A percentile compares a stretch with the other conserved stretches of the same genome.
phyloP scores from a whole-genome alignment of 2,797 vertebrate species.

The Echeneis naucrates region DNA sequence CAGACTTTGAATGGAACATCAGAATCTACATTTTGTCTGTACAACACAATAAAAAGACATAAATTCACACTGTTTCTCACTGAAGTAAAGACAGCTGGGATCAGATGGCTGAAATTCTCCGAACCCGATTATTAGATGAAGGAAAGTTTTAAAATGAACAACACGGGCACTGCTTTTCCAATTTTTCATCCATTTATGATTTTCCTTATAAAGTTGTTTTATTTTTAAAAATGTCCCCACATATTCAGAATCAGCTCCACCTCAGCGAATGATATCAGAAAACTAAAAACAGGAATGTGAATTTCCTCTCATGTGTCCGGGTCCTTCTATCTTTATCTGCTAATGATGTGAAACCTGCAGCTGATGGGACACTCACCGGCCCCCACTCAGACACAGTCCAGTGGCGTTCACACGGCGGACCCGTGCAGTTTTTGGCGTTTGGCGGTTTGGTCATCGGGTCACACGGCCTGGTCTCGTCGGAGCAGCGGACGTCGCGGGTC shows the following conservation, averaged over 20 bases:
- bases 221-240: too few relatives aligned
- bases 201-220: too few relatives aligned
- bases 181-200: too few relatives aligned
- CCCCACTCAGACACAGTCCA: conserved; percentile 98
- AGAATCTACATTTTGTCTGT: conserved; percentile 19
- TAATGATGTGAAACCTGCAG: too few relatives aligned
- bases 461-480: conserved; percentile 90
- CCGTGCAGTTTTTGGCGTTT: conserved; percentile 92
- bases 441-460: conserved; percentile 87
- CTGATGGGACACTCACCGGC: conserved; percentile 90
- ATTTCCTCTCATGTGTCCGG: too few relatives aligned
- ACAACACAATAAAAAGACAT: conserved; percentile 8
- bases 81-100: conserved; percentile 6
- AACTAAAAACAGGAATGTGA: too few relatives aligned
- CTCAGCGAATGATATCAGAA: too few relatives aligned
- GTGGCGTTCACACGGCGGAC: conserved; percentile 94
- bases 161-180: not conserved
- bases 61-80: conserved; percentile 28
- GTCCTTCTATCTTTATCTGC: too few relatives aligned
- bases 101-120: not conserved
- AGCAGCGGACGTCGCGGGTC: conserved; percentile 95
- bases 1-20: conserved; percentile 35
- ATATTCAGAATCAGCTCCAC: too few relatives aligned
- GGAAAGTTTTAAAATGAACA: not conserved
- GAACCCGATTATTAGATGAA: not conserved